Base-by-base conservation (phyloP, 2,888 invertebrate species). In the Philaethria dido region DNA sequence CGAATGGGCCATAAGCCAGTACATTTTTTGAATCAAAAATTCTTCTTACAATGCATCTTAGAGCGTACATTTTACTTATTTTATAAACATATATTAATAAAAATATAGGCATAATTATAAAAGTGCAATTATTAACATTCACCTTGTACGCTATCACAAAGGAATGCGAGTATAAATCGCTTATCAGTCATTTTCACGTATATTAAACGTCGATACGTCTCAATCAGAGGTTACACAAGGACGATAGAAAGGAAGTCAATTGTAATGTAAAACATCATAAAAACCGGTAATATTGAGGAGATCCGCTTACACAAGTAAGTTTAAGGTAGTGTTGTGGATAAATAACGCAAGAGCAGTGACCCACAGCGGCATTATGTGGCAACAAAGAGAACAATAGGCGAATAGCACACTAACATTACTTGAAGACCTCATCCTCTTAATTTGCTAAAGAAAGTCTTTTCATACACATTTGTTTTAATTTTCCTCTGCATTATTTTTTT, bases 281-380 rank as follows among this genome's bases (percentile, higher is more conserved):
- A 57, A 62, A 29, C 45, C 11, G 39, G 29, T 42, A 13, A 25
- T 42, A 25, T 44, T 25, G 29, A 50, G 57, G 18, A 18, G 62
- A 57, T 63, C 48, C 39, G 44, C 33, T 67, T 25, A 42, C 39
- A 57, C 55, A 63, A 59, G 57, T 67, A 29, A 55, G 63, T 61
- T 60, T 83, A 82, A 76, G 72, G 71, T 74, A 73, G 71, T 72
- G 74, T 73, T 78, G 77, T 81, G 78, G 76, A 77, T 84, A 83
- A 85, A 86, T 82, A 87, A 70, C 64, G 59, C 64, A 62, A 68
- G 65, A 68, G 54, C 62, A 57, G 62, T 68, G 68, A 68, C 68
- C 83, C 82, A 77, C 80, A 76, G 80, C 79, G 48, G 52, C 57
- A 60, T 60, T 61, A 50, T 66, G 65, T 66, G 52, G 65, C 54